Base-by-base conservation (phyloP, 2,888 invertebrate genomes). In the Pantelozetes paolii region DNA sequence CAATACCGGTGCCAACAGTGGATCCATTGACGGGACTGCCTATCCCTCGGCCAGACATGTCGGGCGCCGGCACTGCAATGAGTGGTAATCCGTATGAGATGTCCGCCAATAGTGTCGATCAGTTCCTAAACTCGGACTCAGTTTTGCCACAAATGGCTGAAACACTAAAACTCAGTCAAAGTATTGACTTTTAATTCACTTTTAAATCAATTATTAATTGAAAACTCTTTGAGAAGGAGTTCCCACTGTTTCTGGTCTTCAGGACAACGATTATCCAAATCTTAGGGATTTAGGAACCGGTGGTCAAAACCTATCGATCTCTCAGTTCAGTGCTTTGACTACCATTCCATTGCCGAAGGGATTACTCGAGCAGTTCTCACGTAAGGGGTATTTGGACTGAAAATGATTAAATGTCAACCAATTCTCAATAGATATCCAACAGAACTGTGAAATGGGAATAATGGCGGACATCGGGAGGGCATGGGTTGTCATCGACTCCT, bases 401-500 rank as follows among this genome's bases (percentile, higher is more conserved):
- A n/a, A n/a, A n/a, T n/a, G n/a, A n/a, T n/a, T n/a, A n/a, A n/a
- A n/a, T n/a, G n/a, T n/a, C n/a, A n/a, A n/a, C n/a, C n/a, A n/a
- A n/a, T n/a, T n/a, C 28, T 11, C 15, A 54, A 42, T 76, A 94
- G 94, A 93, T 84, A 92, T 96, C 86, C 94, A 95, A 84, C 93
- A 92, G 79, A 92, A 94, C 81, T 96, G 94, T 82, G 89, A 92
- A 85, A 96, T 98, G 94, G 99, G 99, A 2, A 85, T 99, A 11
- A 97, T 99, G 84, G 91, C 96, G 74, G 95, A 94, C 83, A 95
- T 99, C 78, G 90, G 90, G 73, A 86, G 98, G 81, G 97, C 97
- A 0, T 99, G 97, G 97, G 85, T 99, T 73, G 93, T 95, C 6
- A 93, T 99, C 78, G 99, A 99, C 82, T 95, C 94, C 79, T 95